phyloP scores from a whole-genome alignment of 2,113 vertebrate species.

The Urocitellus parryii region DNA sequence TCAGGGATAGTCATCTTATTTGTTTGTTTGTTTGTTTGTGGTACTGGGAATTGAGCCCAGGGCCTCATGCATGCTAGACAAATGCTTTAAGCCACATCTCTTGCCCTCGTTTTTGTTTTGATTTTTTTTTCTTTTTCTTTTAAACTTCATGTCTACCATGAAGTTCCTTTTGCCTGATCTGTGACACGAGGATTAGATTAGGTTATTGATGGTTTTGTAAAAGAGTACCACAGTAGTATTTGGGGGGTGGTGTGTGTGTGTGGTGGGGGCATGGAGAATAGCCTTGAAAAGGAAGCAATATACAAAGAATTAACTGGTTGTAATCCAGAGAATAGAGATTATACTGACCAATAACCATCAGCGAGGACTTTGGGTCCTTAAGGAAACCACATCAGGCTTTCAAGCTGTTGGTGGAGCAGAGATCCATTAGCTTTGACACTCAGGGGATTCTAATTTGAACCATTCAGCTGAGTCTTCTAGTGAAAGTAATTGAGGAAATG shows the following conservation, averaged over 20 bases:
- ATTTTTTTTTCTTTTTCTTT: background rate
- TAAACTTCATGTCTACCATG: background rate
- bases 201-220: background rate
- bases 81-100: background rate
- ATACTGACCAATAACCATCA: background rate
- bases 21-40: background rate
- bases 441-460: slow-evolving; percentile 20
- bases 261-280: background rate
- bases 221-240: background rate
- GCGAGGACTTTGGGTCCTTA: background rate
- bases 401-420: slow-evolving; percentile 19
- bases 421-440: background rate
- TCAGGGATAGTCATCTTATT: background rate
- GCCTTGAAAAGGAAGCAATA: background rate
- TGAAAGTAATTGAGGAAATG: slow-evolving; percentile 18
- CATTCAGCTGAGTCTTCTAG: background rate
- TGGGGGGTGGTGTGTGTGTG: background rate
- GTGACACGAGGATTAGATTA: background rate
- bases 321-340: background rate
- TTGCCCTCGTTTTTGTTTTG: background rate
- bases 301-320: background rate
- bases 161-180: background rate
- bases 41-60: background rate
- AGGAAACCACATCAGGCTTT: background rate
- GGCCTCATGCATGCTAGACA: background rate